phyloP scores from a whole-genome alignment of 2,797 vertebrate genomes.

The Moxostoma hubbsi region DNA sequence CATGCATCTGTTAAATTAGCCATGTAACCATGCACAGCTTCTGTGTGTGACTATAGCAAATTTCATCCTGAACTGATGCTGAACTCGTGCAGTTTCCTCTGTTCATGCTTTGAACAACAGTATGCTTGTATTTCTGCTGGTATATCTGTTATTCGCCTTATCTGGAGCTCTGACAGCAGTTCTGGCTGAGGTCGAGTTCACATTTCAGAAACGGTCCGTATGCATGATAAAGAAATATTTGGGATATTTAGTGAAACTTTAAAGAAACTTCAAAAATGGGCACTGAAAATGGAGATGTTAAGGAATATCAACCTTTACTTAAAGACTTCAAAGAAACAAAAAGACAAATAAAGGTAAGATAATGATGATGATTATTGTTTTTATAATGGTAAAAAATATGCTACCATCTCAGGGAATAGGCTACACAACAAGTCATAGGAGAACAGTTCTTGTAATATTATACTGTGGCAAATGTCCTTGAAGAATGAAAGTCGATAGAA shows the following conservation, averaged over 20 bases:
- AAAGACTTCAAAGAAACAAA: conserved; percentile 1
- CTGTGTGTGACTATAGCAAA: neutral
- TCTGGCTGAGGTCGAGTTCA: neutral
- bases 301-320: conserved; percentile 11
- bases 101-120: conserved; percentile 1
- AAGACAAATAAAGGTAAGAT: conserved; percentile 1
- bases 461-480: too few relatives aligned
- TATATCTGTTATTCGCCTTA: neutral
- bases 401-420: neutral
- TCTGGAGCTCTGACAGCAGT: neutral
- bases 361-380: neutral
- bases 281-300: neutral
- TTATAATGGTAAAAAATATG: neutral
- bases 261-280: neutral
- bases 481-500: too few relatives aligned
- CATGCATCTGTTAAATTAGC: neutral
- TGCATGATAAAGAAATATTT: neutral
- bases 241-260: neutral
- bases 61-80: neutral
- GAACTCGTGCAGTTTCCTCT: neutral
- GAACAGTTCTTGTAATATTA: too few relatives aligned
- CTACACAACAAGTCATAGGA: too few relatives aligned
- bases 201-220: neutral
- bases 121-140: neutral
- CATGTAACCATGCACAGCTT: neutral